Conservation (phyloP, 2,113 vertebrate genomes). For the Rhabdomys dilectus region DNA sequence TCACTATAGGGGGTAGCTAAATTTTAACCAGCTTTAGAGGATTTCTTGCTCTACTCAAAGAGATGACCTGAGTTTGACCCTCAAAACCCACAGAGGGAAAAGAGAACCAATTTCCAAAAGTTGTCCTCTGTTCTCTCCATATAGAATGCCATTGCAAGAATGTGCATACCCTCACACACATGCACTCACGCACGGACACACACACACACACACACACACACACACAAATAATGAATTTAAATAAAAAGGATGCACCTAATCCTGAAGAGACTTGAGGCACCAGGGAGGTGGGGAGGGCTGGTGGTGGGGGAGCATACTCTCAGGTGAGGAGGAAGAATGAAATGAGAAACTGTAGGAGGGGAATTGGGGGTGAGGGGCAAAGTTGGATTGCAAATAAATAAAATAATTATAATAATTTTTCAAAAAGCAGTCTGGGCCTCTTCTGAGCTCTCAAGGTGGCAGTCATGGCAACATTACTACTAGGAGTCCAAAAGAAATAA, state of each 20-base stretch:
- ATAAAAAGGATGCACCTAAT: neutral
- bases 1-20: neutral
- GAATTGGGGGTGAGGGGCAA: no score
- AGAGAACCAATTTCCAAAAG: neutral
- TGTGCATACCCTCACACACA: accelerated
- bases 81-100: neutral
- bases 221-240: neutral
- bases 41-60: neutral
- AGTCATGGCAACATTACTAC: neutral
- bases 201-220: neutral
- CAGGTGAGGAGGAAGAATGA: no score
- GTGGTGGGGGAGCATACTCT: no score
- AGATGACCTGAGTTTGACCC: neutral
- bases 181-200: neutral
- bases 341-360: no score
- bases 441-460: neutral
- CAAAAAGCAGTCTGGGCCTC: neutral
- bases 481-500: neutral
- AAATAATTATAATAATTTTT: no score
- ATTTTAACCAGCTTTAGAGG: neutral
- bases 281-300: no score
- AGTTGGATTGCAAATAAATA: no score
- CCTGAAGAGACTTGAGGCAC: no score
- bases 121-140: neutral
- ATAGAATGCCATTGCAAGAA: neutral